phyloP scores from a whole-genome alignment of 2,797 vertebrate genomes.

The Macroramphosus scolopax region DNA sequence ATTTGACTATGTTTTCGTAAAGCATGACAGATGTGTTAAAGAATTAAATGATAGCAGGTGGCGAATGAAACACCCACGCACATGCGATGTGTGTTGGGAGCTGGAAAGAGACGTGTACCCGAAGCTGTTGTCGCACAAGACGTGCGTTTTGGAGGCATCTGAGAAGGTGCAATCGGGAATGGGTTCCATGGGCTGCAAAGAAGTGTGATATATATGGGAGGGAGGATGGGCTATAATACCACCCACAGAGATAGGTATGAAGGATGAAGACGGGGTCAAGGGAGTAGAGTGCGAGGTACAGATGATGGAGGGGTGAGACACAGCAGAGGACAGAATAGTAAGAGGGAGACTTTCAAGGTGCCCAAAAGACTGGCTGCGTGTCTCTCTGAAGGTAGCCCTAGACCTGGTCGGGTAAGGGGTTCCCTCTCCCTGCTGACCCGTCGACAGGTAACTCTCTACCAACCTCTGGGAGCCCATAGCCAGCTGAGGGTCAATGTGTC shows the following conservation, averaged over 20 bases:
- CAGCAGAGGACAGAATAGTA: constrained; percentile 76
- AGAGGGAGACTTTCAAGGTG: constrained; percentile 78
- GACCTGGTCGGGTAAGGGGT: constrained; percentile 73
- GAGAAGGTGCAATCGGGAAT: constrained; percentile 85
- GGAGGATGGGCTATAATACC: constrained; percentile 76
- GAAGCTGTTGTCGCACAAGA: constrained; percentile 78
- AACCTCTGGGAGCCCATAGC: constrained; percentile 97
- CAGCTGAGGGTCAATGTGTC: constrained; percentile 89
- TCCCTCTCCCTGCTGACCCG: constrained; percentile 75
- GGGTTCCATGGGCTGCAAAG: constrained; percentile 93
- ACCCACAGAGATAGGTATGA: constrained; percentile 62
- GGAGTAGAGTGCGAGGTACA: constrained; percentile 56
- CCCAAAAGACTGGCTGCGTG: constrained; percentile 86
- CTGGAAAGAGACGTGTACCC: constrained; percentile 83
- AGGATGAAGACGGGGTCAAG: constrained; percentile 65
- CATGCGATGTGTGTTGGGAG: constrained; percentile 59
- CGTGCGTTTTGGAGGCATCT: constrained; percentile 80
- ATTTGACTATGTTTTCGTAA: too few species aligned
- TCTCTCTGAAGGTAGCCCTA: constrained; percentile 79
- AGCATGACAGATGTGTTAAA: not conserved
- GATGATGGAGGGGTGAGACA: constrained; percentile 75
- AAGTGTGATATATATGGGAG: constrained; percentile 84
- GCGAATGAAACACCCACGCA: constrained; percentile 29
- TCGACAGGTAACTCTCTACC: constrained; percentile 87
- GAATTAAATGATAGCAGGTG: constrained; percentile 11